phyloP scores from a whole-genome alignment of 2,888 invertebrate species.

The Cremastinae sp. region DNA sequence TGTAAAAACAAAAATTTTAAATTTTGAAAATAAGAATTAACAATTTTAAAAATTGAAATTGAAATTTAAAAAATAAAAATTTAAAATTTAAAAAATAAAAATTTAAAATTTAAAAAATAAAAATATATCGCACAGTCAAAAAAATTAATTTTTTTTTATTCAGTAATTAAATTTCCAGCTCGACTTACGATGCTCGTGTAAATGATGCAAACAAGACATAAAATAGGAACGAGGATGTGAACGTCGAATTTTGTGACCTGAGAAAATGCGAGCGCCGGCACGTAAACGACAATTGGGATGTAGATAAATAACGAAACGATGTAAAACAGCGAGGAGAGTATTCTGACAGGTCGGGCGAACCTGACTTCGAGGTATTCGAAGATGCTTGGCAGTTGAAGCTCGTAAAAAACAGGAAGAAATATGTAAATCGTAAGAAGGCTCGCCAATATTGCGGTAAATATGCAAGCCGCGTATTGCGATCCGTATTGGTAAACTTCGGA shows the following conservation, averaged over 20 bases:
- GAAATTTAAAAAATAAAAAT: not conserved
- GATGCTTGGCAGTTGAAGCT: slow-evolving; percentile 85
- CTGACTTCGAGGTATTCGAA: slow-evolving; percentile 86
- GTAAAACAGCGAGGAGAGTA: slow-evolving; percentile 83
- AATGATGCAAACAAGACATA: slow-evolving; percentile 87
- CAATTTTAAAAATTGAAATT: slow-evolving; percentile 1
- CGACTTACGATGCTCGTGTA: slow-evolving; percentile 86
- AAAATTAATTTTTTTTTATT: no score
- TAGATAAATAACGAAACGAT: slow-evolving; percentile 83
- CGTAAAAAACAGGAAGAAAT: slow-evolving; percentile 86
- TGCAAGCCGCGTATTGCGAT: slow-evolving; percentile 82
- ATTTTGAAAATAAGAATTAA: slow-evolving; percentile 2
- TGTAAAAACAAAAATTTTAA: not conserved
- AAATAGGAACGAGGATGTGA: slow-evolving; percentile 84
- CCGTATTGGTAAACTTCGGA: slow-evolving; percentile 88
- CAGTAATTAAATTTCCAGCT: not conserved
- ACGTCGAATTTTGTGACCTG: slow-evolving; percentile 86
- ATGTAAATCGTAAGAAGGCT: slow-evolving; percentile 76
- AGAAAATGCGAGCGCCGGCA: slow-evolving; percentile 86
- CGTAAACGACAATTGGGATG: slow-evolving; percentile 86
- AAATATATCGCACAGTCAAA: slow-evolving; percentile 6
- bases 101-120: slow-evolving; percentile 3
- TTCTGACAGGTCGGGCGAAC: slow-evolving; percentile 83
- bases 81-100: not conserved
- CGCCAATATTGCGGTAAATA: slow-evolving; percentile 77